Conservation (phyloP, 2,113 vertebrate genomes). For the Tapirus terrestris region DNA sequence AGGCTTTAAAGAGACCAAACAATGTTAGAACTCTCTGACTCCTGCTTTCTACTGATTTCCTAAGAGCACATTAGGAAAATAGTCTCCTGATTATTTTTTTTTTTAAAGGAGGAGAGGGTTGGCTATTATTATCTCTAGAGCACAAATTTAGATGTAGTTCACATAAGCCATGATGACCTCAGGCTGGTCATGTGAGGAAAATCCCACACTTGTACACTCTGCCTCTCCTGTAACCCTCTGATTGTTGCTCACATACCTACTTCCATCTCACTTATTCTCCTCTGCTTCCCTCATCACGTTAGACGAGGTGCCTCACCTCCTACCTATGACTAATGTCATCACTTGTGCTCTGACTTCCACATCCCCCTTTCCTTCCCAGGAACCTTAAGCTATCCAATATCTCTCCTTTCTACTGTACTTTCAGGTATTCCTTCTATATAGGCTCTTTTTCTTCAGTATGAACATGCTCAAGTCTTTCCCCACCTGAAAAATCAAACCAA, state of each 20-base stretch:
- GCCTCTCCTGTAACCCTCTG: not conserved
- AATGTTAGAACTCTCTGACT: not conserved
- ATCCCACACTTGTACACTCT: not conserved
- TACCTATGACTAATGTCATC: not conserved
- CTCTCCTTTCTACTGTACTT: not conserved
- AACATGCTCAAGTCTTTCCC: not conserved
- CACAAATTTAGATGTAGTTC: not conserved
- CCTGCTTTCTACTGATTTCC: not conserved
- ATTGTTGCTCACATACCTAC: not conserved
- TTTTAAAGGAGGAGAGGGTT: not conserved
- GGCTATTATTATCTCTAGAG: not conserved
- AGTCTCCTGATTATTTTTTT: not conserved
- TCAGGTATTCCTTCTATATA: not conserved
- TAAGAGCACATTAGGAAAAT: not conserved
- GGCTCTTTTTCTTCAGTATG: not conserved
- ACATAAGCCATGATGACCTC: not conserved
- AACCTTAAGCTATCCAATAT: not conserved
- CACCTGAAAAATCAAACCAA: not conserved
- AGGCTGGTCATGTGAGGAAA: not conserved
- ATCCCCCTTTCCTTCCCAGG: not conserved
- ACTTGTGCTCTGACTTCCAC: not conserved
- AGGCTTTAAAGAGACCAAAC: not conserved
- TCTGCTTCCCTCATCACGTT: not conserved
- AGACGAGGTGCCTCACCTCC: not conserved
- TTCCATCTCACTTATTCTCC: not conserved